These are phyloP conservation scores for Ptilonorhynchus violaceus DNA, from an alignment of 2,113 vertebrate genomes.

Conservation along the genomic window DNA sequence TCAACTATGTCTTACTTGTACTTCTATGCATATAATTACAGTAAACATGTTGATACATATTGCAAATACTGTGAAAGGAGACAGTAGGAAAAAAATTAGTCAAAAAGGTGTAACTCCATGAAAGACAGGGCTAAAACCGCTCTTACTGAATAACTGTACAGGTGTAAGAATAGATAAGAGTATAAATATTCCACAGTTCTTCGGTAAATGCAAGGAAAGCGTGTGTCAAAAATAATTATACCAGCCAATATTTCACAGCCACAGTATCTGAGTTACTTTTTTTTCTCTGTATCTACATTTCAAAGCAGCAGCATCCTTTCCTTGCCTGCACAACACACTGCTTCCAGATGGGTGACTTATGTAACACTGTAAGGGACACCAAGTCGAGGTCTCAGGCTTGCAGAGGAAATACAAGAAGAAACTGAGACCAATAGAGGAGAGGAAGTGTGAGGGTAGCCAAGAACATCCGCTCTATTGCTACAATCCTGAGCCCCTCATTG, in stretches of 20 bases:
- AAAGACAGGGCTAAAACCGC: neutral
- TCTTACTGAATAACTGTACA: neutral
- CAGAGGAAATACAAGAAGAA: constrained; percentile 41
- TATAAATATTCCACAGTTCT: neutral
- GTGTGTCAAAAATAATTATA: neutral
- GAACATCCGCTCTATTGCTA: neutral
- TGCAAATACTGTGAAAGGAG: neutral
- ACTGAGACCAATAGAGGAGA: neutral
- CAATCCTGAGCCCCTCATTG: neutral
- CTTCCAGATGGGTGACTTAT: constrained; percentile 47
- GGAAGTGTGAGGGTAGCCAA: neutral
- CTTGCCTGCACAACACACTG: constrained; percentile 2
- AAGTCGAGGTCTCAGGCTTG: neutral
- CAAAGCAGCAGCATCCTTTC: constrained; percentile 11
- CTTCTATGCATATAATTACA: neutral
- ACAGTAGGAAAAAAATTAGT: neutral
- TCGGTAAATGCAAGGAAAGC: neutral
- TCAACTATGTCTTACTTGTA: neutral
- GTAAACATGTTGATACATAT: neutral
- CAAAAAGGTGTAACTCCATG: neutral
- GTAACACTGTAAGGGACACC: neutral
- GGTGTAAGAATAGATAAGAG: neutral
- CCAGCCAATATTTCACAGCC: neutral
- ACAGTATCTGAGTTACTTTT: neutral
- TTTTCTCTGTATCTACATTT: neutral